These are phyloP conservation scores for Mesoligia furuncula DNA, from an alignment of 2,888 invertebrate genomes.

Conservation along the genomic window DNA sequence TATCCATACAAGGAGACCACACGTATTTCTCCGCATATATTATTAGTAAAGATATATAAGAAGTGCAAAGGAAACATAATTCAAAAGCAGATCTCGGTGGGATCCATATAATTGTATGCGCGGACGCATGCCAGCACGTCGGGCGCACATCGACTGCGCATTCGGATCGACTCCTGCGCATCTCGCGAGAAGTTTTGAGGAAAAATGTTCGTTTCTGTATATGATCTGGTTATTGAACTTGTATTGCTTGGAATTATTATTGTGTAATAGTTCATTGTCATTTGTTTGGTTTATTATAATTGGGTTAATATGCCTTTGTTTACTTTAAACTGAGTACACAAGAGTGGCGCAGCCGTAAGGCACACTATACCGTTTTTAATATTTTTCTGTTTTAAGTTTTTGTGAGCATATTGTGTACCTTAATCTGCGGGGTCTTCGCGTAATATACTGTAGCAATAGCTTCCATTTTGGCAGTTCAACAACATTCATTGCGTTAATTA, in stretches of 20 bases:
- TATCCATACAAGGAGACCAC: slow-evolving; percentile 29
- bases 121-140: slow-evolving; percentile 61
- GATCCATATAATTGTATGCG: slow-evolving; percentile 61
- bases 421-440: neutral
- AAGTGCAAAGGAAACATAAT: slow-evolving; percentile 61
- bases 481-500: neutral
- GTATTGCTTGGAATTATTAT: slow-evolving; percentile 41
- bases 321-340: too few relatives aligned
- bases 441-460: too few relatives aligned
- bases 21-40: slow-evolving; percentile 15
- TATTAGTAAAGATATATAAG: slow-evolving; percentile 47
- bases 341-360: neutral
- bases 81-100: slow-evolving; percentile 61
- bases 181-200: slow-evolving; percentile 65
- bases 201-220: slow-evolving; percentile 60
- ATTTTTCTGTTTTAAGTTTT: neutral
- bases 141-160: slow-evolving; percentile 55
- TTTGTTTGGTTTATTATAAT: neutral
- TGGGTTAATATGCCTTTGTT: too few relatives aligned
- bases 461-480: neutral
- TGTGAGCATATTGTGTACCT: too few relatives aligned
- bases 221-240: slow-evolving; percentile 71
- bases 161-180: slow-evolving; percentile 60
- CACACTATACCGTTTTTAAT: too few relatives aligned
- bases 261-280: slow-evolving; percentile 1